Evolutionary conservation across 2,888 invertebrate species (phyloP), one percentile per base, ranked within the genome.

Genomic region (Rhorus exstirpatorius): DNA sequence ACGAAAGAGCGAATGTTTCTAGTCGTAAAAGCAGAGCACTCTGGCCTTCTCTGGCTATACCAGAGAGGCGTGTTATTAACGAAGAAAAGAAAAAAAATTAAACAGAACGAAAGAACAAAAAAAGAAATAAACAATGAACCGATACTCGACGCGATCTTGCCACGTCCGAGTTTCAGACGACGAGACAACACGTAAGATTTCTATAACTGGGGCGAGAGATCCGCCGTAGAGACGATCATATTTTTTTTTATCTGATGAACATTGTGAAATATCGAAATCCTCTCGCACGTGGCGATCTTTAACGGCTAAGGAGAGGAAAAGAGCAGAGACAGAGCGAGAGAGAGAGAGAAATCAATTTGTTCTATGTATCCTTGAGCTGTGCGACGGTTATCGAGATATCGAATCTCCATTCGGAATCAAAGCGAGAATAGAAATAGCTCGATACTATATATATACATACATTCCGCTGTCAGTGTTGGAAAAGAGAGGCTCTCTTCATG

Each of bases 321-420:
- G 38, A 83, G 83, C 14, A 78, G n/a, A 17, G 24, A 78, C 24
- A 83, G 83, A 79, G 79, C n/a, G n/a, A 14, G 24, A 78, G n/a
- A 17, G 24, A 78, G 38, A 83, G 83, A 79, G 79, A 83, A 83
- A 79, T 83, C 83, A 83, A 83, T 79, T 76, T 83, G 76, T 79
- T 72, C 79, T 79, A 79, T 70, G 35, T 76, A 79, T 83, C 83
- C 79, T 83, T 83, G 83, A 76, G 76, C 65, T 67, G 58, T 41
- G 78, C 58, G 79, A 83, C 67, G 76, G 46, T 76, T 76, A 83
- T 83, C 83, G 60, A 75, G 71, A 79, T 76, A 53, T 70, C 75
- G 70, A 70, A 82, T 82, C 81, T 72, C 53, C 75, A 79, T 79
- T 79, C 68, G 61, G 53, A 35, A 79, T 79, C 75, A 58, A 65